Evolutionary conservation across 2,113 vertebrate genomes (phyloP).

Genomic region (Parus major): DNA sequence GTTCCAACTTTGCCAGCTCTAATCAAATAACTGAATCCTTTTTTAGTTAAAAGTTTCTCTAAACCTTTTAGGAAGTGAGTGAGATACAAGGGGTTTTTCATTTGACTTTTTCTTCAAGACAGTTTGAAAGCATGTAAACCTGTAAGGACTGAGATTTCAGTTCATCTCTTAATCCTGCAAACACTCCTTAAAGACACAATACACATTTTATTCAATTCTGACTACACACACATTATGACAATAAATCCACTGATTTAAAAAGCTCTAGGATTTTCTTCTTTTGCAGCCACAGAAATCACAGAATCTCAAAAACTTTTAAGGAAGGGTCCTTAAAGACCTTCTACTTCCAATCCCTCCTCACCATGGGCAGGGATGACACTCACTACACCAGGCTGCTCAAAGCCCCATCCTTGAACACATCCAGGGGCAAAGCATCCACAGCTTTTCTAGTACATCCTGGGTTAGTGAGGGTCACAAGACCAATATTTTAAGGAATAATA

Average conservation of each 20-base stretch:
- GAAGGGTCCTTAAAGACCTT: neutral
- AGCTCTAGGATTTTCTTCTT: neutral
- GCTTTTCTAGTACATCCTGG: neutral
- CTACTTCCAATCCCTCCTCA: rapidly evolving
- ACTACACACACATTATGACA: neutral
- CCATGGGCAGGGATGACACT: neutral
- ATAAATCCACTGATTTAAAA: neutral
- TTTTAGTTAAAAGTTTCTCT: conserved; percentile 28
- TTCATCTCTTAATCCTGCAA: neutral
- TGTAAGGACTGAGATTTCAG: neutral
- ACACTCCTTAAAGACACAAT: neutral
- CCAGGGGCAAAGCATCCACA: neutral
- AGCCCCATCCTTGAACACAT: neutral
- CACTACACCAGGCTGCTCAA: neutral
- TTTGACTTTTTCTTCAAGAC: conserved; percentile 24
- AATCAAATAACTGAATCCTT: conserved; percentile 46
- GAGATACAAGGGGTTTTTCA: neutral
- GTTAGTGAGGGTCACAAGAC: neutral
- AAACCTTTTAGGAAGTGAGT: conserved; percentile 53
- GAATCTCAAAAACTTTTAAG: neutral
- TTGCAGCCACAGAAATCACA: neutral
- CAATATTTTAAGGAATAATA: neutral
- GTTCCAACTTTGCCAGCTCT: conserved; percentile 19
- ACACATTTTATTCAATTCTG: neutral
- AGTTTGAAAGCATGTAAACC: conserved; percentile 25